Evolutionary conservation across 2,113 vertebrate genomes (phyloP), one percentile per base, ranked within the genome.

Genomic region (Mungos mungo): DNA sequence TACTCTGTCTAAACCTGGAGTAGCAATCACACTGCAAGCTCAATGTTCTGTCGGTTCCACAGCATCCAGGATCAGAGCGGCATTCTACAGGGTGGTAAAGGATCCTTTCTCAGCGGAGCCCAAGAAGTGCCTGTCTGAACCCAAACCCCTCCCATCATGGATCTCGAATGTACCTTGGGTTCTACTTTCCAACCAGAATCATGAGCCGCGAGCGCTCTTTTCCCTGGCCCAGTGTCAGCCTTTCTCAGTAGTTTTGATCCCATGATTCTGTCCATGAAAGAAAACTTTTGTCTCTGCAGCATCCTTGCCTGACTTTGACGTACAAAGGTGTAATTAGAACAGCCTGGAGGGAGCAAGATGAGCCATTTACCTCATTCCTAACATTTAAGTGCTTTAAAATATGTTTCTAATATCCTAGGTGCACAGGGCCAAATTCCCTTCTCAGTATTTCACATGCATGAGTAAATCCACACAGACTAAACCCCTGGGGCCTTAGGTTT

Each of bases 271-370:
- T 85, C 92, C 45, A 0, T 31, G 65, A 93, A 95, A 89, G 87
- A 94, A 85, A 95, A 84, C 77, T 13, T 93, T 79, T 68, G 77
- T 68, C 94, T 97, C 85, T 80, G 27, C 79, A 94, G 86, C 89
- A 96, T 88, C 93, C 66, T 50, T 91, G 88, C 86, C 84, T 77
- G 96, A 47, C 84, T 95, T 84, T 98, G 97, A 97, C 96, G 94
- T 98, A 96, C 81, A 94, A 95, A 98, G 97, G 98, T 98, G 97
- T 98, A 98, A 98, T 98, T 97, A 98, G 97, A 97, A 96, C 97
- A 96, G 93, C 68, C 94, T 95, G 97, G 68, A 92, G 7, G 87
- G 15, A 72, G 74, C 65, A 16, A 69, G 80, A 85, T 1, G 3
- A 65, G 41, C 90, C 81, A 80, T 90, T 96, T 98, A 97, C 96